These are phyloP conservation scores for Darevskia nairensis DNA, from an alignment of 2,797 vertebrate genomes.

Conservation along the genomic window DNA sequence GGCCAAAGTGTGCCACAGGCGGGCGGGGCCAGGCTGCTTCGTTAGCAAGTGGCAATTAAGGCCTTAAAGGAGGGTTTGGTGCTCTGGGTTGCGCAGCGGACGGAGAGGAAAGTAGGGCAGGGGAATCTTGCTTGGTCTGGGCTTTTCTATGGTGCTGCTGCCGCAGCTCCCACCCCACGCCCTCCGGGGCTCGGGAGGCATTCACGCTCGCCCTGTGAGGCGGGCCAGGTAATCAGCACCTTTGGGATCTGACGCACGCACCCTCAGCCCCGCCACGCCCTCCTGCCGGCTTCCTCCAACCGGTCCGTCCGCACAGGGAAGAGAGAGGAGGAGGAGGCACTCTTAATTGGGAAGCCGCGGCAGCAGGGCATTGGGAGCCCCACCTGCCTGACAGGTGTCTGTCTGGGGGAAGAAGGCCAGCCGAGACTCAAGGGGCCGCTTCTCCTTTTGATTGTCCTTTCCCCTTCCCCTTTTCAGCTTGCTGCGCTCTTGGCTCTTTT, in stretches of 20 bases:
- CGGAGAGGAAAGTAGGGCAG: neutral
- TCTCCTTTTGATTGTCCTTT: neutral
- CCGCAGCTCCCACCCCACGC: neutral
- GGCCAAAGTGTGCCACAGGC: neutral
- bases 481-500: neutral
- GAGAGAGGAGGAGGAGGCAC: neutral
- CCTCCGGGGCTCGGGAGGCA: neutral
- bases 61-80: neutral
- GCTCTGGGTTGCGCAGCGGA: too few relatives aligned
- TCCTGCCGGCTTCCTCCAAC: neutral
- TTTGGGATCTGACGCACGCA: neutral
- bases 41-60: neutral
- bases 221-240: slow-evolving; percentile 21
- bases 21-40: neutral
- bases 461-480: too few relatives aligned
- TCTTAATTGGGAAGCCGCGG: neutral
- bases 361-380: neutral
- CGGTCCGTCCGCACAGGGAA: neutral
- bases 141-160: neutral
- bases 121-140: neutral
- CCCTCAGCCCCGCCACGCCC: neutral
- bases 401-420: neutral
- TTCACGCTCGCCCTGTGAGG: slow-evolving; percentile 29
- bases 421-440: neutral
- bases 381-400: neutral